Evolutionary conservation across 2,113 vertebrate genomes (phyloP), one percentile per base, ranked within the genome.

Genomic region (Thunnus maccoyii): DNA sequence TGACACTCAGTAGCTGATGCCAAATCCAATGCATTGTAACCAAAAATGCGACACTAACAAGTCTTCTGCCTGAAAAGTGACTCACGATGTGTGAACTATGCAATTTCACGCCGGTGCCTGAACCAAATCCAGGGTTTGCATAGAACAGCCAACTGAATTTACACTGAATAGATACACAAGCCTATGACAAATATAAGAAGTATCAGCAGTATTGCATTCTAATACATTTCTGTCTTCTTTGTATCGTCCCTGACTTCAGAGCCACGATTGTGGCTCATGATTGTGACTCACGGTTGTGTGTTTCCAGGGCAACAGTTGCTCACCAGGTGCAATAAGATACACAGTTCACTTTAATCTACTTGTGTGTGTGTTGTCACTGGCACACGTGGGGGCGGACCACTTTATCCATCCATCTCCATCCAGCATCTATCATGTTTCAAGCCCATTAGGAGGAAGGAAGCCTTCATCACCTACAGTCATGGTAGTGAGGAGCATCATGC

Each of bases 291-390:
- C n/a, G 69, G 48, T 17, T 78, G 48, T 54, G 46, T 4, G 78
- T 82, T 82, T 72, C 82, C 78, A 60, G 17, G 66, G 78, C 50
- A 79, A 76, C 76, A 3, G 76, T 62, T 66, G 51, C 62, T 65
- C 56, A 61, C 17, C 50, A 30, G n/a, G 41, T 48, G 77, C 36
- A 72, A 78, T 65, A n/a, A 15, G 69, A 83, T 25, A 48, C 69
- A 22, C 9, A 32, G 46, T 58, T 22, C 0, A n/a, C 13, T 67
- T 30, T 16, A 27, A 47, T 68, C 48, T 15, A 30, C 80, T 54
- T 32, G 3, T 32, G 3, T 32, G 30, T 52, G 18, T 55, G 62
- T 65, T 70, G 50, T 25, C 68, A 18, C 32, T 56, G 72, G 52
- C 22, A 48, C n/a, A 46, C 15, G 16, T 36, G 16, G 62, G 32